Evolutionary conservation across 2,888 invertebrate genomes (phyloP).

Genomic region (Ormyrus nitidulus): DNA sequence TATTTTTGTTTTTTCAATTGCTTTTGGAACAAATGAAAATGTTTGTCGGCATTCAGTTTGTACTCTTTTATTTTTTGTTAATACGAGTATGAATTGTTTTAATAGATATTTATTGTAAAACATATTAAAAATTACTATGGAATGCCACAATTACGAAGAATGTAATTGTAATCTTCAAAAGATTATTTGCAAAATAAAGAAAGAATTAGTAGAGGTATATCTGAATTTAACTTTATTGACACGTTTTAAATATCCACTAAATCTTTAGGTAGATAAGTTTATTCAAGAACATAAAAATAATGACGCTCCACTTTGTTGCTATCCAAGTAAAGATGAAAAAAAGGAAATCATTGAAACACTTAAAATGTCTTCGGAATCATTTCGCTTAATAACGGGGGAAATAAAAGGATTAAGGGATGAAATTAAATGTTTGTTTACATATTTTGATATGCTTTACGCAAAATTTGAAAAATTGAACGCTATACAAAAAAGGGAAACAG

Average conservation of each 20-base stretch:
- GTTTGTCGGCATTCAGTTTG: too few relatives aligned
- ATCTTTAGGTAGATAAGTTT: conserved; percentile 36
- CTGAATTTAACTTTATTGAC: not conserved
- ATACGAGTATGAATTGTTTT: too few relatives aligned
- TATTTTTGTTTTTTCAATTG: too few relatives aligned
- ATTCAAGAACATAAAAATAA: not conserved
- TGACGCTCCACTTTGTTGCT: not conserved
- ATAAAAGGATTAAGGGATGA: conserved; percentile 43
- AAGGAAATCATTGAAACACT: conserved; percentile 37
- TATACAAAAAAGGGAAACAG: conserved; percentile 10
- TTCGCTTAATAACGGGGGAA: conserved; percentile 35
- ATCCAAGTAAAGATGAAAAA: conserved; percentile 41
- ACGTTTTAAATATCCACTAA: not conserved
- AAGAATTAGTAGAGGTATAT: conserved; percentile 37
- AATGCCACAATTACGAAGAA: conserved; percentile 27
- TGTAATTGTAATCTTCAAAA: conserved; percentile 34
- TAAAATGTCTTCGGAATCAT: conserved; percentile 9
- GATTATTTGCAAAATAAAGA: conserved; percentile 20
- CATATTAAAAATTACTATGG: conserved; percentile 14
- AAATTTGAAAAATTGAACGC: conserved; percentile 38
- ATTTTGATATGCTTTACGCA: conserved; percentile 12
- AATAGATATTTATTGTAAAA: not conserved
- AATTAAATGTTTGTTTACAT: conserved; percentile 30
- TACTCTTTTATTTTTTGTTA: too few relatives aligned
- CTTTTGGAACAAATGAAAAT: too few relatives aligned